These are phyloP conservation scores for Thymelicus lineola DNA, from an alignment of 2,888 invertebrate species.

Conservation along the genomic window DNA sequence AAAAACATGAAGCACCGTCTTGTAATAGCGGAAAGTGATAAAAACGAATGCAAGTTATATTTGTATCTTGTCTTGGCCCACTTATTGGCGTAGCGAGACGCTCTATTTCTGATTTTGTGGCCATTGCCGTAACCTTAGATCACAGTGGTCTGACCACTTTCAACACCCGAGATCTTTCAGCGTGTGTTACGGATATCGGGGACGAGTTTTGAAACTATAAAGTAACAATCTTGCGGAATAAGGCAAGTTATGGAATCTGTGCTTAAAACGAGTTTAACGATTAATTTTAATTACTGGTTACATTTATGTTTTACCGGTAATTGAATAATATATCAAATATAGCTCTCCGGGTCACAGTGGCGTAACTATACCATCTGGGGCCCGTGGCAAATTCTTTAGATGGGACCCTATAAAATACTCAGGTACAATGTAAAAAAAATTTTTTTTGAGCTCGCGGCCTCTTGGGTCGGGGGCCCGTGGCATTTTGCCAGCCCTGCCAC, in stretches of 20 bases:
- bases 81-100: slow-evolving; percentile 67
- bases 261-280: not conserved
- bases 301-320: no score
- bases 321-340: no score
- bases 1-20: slow-evolving; percentile 15
- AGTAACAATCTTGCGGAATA: slow-evolving; percentile 9
- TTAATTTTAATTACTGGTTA: not conserved
- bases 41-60: slow-evolving; percentile 57
- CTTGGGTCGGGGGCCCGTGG: no score
- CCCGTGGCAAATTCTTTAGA: no score
- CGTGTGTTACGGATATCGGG: slow-evolving; percentile 23
- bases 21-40: slow-evolving; percentile 32
- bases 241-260: not conserved
- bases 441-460: no score
- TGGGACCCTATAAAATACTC: no score
- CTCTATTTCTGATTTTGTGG: slow-evolving; percentile 70
- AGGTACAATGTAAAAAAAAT: no score
- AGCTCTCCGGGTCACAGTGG: no score
- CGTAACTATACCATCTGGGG: no score
- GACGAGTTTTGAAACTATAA: slow-evolving; percentile 15
- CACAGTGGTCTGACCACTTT: slow-evolving; percentile 39
- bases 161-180: slow-evolving; percentile 33
- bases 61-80: slow-evolving; percentile 63
- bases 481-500: no score
- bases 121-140: slow-evolving; percentile 68